Percentiles rank a stretch among this genome's conserved stretches.
phyloP scores from a whole-genome alignment of 2,888 invertebrate species.

The Drosophila ustulata region DNA sequence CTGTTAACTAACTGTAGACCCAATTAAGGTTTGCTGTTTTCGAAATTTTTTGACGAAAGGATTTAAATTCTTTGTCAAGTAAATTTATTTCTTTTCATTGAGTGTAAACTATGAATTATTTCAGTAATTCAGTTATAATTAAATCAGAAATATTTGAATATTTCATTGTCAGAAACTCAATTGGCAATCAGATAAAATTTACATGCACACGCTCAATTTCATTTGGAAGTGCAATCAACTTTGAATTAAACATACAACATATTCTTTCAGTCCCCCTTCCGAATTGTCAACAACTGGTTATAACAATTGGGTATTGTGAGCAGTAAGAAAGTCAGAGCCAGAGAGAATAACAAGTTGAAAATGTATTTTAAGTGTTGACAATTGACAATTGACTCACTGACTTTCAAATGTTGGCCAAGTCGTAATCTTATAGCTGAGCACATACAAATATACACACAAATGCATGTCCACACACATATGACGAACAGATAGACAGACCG shows the following conservation, averaged over 20 bases:
- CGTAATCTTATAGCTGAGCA: constrained; percentile 30
- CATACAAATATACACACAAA: constrained; percentile 5
- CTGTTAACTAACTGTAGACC: background rate
- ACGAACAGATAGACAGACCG: constrained; percentile 4
- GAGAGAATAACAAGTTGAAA: constrained; percentile 29
- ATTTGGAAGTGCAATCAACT: constrained; percentile 11
- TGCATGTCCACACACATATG: background rate
- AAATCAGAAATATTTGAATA: background rate
- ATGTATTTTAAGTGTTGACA: constrained; percentile 66
- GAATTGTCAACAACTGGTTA: constrained; percentile 57
- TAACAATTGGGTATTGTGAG: constrained; percentile 8
- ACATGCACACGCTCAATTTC: constrained; percentile 3
- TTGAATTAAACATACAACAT: background rate
- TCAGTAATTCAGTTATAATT: background rate
- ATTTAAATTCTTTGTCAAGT: background rate
- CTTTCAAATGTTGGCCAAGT: constrained; percentile 62
- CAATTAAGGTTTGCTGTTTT: constrained; percentile 1
- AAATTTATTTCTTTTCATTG: background rate
- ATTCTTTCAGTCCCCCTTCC: background rate
- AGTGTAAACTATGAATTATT: constrained; percentile 2
- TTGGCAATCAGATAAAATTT: background rate
- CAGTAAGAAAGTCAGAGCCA: constrained; percentile 11
- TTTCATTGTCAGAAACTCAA: background rate
- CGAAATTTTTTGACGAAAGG: background rate
- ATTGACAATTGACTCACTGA: constrained; percentile 77